These are phyloP conservation scores for Hydrophis major DNA, from an alignment of 2,797 vertebrate species.

Conservation along the genomic window DNA sequence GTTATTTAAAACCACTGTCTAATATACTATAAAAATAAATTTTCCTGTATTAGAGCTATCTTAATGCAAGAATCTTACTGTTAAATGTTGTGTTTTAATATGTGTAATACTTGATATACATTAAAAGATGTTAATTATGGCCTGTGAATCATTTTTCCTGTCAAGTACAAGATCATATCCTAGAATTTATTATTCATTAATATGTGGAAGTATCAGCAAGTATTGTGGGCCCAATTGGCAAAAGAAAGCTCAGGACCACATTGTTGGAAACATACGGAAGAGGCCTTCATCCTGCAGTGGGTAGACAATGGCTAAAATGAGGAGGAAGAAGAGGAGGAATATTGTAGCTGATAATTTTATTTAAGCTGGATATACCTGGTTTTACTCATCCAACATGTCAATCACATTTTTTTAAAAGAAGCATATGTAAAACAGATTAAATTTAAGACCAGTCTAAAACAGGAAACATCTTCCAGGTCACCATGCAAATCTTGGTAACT, in stretches of 20 bases:
- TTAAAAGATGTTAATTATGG: slow-evolving; percentile 53
- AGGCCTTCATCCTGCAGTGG: neutral
- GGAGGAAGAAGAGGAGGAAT: neutral
- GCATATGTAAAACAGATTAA: neutral
- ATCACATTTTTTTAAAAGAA: neutral
- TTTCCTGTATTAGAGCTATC: slow-evolving; percentile 48
- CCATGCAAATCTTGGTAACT: neutral
- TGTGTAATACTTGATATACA: slow-evolving; percentile 54
- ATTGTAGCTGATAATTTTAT: neutral
- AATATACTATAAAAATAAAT: slow-evolving; percentile 52
- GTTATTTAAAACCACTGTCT: slow-evolving; percentile 51
- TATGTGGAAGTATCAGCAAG: neutral
- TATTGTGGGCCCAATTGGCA: neutral
- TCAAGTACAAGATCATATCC: neutral
- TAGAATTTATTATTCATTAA: neutral
- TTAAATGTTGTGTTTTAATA: slow-evolving; percentile 38
- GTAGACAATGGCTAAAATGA: neutral
- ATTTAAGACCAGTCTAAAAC: neutral
- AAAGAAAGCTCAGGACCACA: neutral
- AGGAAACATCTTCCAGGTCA: neutral
- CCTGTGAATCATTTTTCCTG: neutral
- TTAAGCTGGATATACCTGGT: neutral
- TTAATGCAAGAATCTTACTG: slow-evolving; percentile 55
- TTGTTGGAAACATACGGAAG: neutral
- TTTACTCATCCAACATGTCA: too few species aligned